A percentile compares a stretch with the other conserved stretches of the same genome.
Conservation (phyloP, 2,888 invertebrate genomes). For the Nineta flava region DNA sequence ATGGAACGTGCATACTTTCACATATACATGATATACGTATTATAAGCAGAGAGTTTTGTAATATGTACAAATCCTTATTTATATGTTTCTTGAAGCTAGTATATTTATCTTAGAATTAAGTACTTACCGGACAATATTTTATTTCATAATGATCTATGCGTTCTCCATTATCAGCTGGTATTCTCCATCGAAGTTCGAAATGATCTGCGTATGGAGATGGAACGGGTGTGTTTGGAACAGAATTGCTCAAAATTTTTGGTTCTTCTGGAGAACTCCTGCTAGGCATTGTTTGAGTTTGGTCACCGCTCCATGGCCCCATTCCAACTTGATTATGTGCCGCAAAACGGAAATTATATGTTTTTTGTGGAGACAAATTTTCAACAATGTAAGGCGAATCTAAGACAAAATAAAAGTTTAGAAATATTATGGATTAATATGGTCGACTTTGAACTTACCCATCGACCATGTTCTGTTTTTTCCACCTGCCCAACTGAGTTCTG, state of each 20-base stretch:
- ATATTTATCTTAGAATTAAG: background rate
- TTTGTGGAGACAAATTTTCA: slow-evolving; percentile 62
- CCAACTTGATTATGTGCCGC: slow-evolving; percentile 76
- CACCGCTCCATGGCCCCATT: slow-evolving; percentile 53
- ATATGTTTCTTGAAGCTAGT: background rate
- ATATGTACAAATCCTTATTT: too few species aligned
- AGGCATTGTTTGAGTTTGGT: slow-evolving; percentile 52
- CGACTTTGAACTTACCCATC: slow-evolving; percentile 29
- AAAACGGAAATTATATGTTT: slow-evolving; percentile 66
- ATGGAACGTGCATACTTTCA: too few species aligned
- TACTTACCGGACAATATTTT: slow-evolving; percentile 61
- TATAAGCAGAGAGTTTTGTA: too few species aligned
- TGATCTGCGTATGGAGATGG: slow-evolving; percentile 55
- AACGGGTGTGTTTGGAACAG: slow-evolving; percentile 30
- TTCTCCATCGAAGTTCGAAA: slow-evolving; percentile 69
- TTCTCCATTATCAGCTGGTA: slow-evolving; percentile 80
- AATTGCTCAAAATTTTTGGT: slow-evolving; percentile 40
- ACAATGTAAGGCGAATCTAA: slow-evolving; percentile 62
- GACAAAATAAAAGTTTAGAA: slow-evolving; percentile 6
- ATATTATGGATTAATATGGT: background rate
- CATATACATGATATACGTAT: too few species aligned
- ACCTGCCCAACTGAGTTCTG: slow-evolving; percentile 49
- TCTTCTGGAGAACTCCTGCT: slow-evolving; percentile 61
- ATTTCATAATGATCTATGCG: slow-evolving; percentile 71
- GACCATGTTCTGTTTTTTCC: slow-evolving; percentile 64